Conservation (phyloP, 2,797 vertebrate genomes). For the Ctenosaura bakeri region DNA sequence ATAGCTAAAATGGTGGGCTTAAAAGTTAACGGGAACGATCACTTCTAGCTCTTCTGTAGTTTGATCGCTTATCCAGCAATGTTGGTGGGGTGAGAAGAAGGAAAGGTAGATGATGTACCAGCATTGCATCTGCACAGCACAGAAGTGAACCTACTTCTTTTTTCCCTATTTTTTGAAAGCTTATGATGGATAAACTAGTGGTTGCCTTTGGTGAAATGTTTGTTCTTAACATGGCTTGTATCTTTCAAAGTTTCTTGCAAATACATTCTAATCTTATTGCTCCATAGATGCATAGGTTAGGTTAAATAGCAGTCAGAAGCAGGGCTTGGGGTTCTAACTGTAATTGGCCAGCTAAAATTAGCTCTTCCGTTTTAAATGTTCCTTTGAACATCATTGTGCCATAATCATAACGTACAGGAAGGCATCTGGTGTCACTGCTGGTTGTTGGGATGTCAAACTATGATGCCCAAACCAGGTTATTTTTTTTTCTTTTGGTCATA, state of each 20-base stretch:
- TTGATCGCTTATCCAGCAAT: not conserved
- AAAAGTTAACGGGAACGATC: not conserved
- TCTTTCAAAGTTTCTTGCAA: not conserved
- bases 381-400: conserved; percentile 4
- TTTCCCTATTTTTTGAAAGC: not conserved
- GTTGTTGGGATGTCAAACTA: not conserved
- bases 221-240: not conserved
- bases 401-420: conserved; percentile 13
- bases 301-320: conserved; percentile 15
- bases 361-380: not conserved
- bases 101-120: no score
- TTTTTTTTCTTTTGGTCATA: not conserved
- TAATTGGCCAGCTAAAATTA: not conserved
- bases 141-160: not conserved
- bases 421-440: not conserved
- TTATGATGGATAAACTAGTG: not conserved
- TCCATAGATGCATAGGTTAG: not conserved
- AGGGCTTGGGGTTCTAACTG: conserved; percentile 5
- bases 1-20: not conserved
- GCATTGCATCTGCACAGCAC: not conserved
- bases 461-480: not conserved
- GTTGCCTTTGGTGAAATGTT: not conserved
- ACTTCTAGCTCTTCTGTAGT: not conserved
- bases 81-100: not conserved
- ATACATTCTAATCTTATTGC: not conserved